Evolutionary conservation across 2,113 vertebrate genomes (phyloP).

Genomic region (Tapirus terrestris): DNA sequence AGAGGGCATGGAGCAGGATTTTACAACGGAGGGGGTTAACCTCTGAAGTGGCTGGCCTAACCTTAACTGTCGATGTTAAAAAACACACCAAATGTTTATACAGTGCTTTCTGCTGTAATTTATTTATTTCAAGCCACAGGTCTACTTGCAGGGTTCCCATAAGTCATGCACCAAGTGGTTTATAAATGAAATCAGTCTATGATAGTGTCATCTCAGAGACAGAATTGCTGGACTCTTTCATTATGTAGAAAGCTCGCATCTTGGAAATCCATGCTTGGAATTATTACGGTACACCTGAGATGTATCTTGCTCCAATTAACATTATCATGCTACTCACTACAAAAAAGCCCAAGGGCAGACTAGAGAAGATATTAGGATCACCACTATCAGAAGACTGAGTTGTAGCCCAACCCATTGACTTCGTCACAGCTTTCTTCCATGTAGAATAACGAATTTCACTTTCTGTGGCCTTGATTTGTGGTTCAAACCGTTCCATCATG

Average conservation of each 20-base stretch:
- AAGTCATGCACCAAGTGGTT: constrained; percentile 55
- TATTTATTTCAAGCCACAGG: constrained; percentile 68
- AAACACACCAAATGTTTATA: constrained; percentile 26
- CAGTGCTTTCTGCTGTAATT: constrained; percentile 12
- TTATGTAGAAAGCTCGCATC: constrained; percentile 64
- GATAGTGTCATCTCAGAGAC: constrained; percentile 53
- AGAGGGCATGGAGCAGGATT: neutral
- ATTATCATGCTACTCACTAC: constrained; percentile 96
- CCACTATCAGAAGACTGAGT: constrained; percentile 84
- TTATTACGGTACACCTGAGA: constrained; percentile 83
- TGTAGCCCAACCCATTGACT: constrained; percentile 94
- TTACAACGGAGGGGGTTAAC: neutral
- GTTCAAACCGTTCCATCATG: constrained; percentile 90
- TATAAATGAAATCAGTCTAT: constrained; percentile 53
- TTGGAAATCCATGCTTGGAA: constrained; percentile 66
- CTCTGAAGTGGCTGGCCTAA: neutral
- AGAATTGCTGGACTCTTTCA: constrained; percentile 72
- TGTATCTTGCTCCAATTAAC: constrained; percentile 94
- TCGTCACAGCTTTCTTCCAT: constrained; percentile 97
- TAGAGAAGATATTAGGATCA: constrained; percentile 92
- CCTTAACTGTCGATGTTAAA: constrained; percentile 2
- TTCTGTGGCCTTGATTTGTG: constrained; percentile 94
- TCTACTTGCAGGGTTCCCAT: constrained; percentile 31
- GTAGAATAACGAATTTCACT: constrained; percentile 93
- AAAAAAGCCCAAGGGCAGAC: constrained; percentile 94